Conservation (phyloP, 2,888 invertebrate species). For the Metalampra italica region DNA sequence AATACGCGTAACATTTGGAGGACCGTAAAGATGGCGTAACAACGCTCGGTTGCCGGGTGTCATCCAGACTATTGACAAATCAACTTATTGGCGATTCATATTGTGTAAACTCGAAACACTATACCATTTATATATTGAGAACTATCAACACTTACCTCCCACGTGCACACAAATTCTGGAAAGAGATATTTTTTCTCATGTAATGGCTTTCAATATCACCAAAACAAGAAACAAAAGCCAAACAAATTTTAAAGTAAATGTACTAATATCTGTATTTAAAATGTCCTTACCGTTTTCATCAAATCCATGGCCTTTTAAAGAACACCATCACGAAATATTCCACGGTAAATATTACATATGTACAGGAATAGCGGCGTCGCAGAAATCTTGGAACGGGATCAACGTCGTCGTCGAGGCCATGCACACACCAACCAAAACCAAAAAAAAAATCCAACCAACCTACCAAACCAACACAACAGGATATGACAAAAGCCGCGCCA, state of each 20-base stretch:
- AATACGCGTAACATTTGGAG: constrained; percentile 73
- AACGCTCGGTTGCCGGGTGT: constrained; percentile 77
- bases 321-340: constrained; percentile 76
- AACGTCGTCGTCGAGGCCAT: constrained; percentile 69
- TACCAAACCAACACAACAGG: constrained; percentile 58
- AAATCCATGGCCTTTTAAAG: constrained; percentile 79
- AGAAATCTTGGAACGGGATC: constrained; percentile 61
- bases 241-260: constrained; percentile 60
- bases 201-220: constrained; percentile 79
- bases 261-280: constrained; percentile 44
- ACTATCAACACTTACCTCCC: constrained; percentile 74
- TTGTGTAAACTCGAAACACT: constrained; percentile 55
- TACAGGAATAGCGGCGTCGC: constrained; percentile 50
- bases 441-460: neutral
- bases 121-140: constrained; percentile 55
- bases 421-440: constrained; percentile 64
- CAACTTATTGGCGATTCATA: constrained; percentile 57
- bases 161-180: constrained; percentile 76
- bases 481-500: constrained; percentile 74
- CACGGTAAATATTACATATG: constrained; percentile 57
- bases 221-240: constrained; percentile 80
- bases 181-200: constrained; percentile 79
- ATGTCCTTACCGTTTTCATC: constrained; percentile 77
- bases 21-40: constrained; percentile 77
- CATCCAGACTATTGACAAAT: constrained; percentile 72